Evolutionary conservation across 2,797 vertebrate genomes (phyloP).

Genomic region (Moxostoma hubbsi): DNA sequence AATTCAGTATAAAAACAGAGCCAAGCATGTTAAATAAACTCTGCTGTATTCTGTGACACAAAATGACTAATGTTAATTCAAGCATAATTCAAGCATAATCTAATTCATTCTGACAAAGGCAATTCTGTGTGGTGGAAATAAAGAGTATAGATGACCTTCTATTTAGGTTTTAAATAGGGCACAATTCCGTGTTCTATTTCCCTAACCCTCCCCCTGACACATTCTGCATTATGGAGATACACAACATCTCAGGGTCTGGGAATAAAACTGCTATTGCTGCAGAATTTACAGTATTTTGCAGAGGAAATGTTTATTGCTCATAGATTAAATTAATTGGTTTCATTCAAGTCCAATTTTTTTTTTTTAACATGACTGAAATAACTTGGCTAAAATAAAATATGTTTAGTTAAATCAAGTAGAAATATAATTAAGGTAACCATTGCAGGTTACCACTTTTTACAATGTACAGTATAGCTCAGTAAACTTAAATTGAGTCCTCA

Average conservation of each 20-base stretch:
- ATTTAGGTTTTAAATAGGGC: conserved; percentile 5
- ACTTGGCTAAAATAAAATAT: no score
- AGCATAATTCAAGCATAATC: no score
- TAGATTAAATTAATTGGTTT: no score
- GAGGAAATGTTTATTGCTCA: no score
- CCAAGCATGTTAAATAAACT: conserved; percentile 10
- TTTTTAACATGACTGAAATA: no score
- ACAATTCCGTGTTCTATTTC: neutral
- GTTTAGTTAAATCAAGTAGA: no score
- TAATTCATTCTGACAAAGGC: conserved; percentile 13
- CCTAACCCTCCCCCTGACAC: neutral
- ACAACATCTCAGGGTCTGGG: neutral
- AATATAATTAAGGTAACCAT: no score
- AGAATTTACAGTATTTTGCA: no score
- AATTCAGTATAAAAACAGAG: neutral
- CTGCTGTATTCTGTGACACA: conserved; percentile 1
- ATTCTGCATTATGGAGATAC: neutral
- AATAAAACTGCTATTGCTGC: conserved; percentile 19
- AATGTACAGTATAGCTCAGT: no score
- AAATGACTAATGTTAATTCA: conserved; percentile 12
- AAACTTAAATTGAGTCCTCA: no score
- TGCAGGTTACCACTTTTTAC: no score
- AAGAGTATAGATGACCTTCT: conserved; percentile 7
- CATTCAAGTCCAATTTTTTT: no score
- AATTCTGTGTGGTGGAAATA: conserved; percentile 5